These are phyloP conservation scores for Amphiura filiformis DNA, from an alignment of 35 echinoderm and acorn worm genomes.

Conservation along the genomic window DNA sequence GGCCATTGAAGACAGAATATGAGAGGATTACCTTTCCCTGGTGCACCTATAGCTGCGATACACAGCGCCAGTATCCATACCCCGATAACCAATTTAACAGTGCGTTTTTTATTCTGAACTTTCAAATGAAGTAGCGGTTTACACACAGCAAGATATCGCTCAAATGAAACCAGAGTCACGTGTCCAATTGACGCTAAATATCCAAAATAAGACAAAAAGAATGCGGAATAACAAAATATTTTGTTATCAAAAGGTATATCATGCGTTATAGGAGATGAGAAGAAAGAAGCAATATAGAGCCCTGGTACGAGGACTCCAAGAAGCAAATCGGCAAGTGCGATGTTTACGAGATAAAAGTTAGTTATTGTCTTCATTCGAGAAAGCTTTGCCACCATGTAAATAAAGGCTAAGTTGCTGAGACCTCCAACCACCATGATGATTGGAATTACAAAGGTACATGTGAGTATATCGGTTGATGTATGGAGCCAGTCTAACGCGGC, in stretches of 20 bases:
- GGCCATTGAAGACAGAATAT: background rate
- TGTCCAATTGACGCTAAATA: background rate
- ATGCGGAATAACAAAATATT: background rate
- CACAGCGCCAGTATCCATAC: background rate
- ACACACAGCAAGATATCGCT: background rate
- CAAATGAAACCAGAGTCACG: background rate
- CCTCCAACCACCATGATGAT: background rate
- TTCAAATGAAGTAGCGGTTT: background rate
- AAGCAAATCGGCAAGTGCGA: background rate
- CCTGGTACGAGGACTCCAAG: background rate
- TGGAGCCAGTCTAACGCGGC: background rate
- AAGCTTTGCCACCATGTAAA: background rate
- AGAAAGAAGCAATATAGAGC: background rate
- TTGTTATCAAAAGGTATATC: background rate
- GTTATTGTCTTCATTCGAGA: background rate
- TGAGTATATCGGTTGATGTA: background rate
- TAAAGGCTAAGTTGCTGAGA: background rate
- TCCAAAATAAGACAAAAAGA: background rate
- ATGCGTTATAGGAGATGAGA: background rate
- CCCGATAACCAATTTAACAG: background rate
- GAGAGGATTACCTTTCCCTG: background rate
- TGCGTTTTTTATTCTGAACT: background rate
- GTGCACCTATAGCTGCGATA: background rate
- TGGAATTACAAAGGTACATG: background rate
- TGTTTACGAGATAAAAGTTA: background rate